Evolutionary conservation across 2,113 vertebrate genomes (phyloP).

Genomic region (Delphinus delphis): DNA sequence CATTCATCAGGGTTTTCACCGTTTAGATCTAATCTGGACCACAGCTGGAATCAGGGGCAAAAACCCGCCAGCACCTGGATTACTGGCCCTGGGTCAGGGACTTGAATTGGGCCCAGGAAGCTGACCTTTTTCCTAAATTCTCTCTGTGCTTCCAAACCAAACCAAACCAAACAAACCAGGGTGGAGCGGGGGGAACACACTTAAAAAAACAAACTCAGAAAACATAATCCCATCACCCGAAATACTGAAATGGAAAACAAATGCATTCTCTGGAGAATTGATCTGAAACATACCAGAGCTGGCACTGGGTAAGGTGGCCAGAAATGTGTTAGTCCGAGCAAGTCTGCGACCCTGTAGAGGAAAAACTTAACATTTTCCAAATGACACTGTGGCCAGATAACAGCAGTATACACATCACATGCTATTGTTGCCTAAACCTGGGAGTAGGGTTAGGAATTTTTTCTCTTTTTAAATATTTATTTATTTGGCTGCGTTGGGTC

Average conservation of each 20-base stretch:
- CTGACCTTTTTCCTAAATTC: conserved; percentile 47
- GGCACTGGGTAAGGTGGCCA: conserved; percentile 19
- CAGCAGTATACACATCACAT: not conserved
- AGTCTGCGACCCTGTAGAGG: not conserved
- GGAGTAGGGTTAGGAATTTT: not conserved
- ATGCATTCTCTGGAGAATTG: conserved; percentile 31
- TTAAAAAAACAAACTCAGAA: conserved; percentile 38
- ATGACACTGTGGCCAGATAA: conserved; percentile 1
- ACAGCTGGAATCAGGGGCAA: not conserved
- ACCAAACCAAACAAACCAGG: conserved; percentile 61
- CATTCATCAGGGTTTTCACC: not conserved
- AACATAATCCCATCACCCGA: conserved; percentile 40
- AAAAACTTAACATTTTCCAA: conserved; percentile 56
- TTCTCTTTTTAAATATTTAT: no score
- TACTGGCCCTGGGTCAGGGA: not conserved
- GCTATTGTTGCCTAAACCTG: conserved; percentile 44
- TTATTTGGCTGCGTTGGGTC: no score
- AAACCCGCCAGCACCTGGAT: not conserved
- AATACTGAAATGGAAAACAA: conserved; percentile 58
- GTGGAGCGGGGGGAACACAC: not conserved
- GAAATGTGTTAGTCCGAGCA: conserved; percentile 33
- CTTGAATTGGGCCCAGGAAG: not conserved
- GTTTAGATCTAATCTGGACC: not conserved
- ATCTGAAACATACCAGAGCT: conserved; percentile 48
- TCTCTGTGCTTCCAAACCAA: conserved; percentile 44